Evolutionary conservation across 1,140 invertebrate species (phyloP).

Genomic region (Listronotus bonariensis): DNA sequence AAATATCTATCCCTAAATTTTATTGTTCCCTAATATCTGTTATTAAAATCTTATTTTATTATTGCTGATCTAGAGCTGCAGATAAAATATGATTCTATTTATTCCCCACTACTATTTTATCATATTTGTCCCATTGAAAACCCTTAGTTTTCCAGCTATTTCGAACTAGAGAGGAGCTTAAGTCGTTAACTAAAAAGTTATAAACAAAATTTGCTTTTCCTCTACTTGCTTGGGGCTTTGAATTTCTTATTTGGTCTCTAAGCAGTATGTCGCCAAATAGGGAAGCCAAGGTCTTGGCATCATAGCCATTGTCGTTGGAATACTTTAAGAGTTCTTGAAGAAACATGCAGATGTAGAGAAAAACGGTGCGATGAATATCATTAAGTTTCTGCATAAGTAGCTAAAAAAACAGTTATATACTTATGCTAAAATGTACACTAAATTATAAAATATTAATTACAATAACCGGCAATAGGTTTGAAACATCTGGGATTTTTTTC

Average conservation of each 20-base stretch:
- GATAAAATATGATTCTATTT: slow-evolving; percentile 3
- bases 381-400: slow-evolving; percentile 78
- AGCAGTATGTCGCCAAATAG: slow-evolving; percentile 83
- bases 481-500: too few species aligned
- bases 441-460: too few species aligned
- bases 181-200: slow-evolving; percentile 86
- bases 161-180: slow-evolving; percentile 48
- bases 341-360: slow-evolving; percentile 89
- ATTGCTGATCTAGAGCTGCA: neutral
- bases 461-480: too few species aligned
- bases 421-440: too few species aligned
- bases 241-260: slow-evolving; percentile 68
- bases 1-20: too few species aligned
- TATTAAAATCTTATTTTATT: neutral
- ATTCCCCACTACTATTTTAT: neutral
- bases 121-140: neutral
- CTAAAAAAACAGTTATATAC: too few species aligned
- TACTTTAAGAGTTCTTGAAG: slow-evolving; percentile 85
- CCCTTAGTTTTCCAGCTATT: slow-evolving; percentile 25
- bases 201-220: slow-evolving; percentile 87
- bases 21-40: too few species aligned
- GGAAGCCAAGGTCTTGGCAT: slow-evolving; percentile 80
- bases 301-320: slow-evolving; percentile 78
- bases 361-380: slow-evolving; percentile 82
- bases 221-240: slow-evolving; percentile 65